These are phyloP conservation scores for Aspidiotus rigidus DNA, from an alignment of 2,888 invertebrate species.

Conservation along the genomic window DNA sequence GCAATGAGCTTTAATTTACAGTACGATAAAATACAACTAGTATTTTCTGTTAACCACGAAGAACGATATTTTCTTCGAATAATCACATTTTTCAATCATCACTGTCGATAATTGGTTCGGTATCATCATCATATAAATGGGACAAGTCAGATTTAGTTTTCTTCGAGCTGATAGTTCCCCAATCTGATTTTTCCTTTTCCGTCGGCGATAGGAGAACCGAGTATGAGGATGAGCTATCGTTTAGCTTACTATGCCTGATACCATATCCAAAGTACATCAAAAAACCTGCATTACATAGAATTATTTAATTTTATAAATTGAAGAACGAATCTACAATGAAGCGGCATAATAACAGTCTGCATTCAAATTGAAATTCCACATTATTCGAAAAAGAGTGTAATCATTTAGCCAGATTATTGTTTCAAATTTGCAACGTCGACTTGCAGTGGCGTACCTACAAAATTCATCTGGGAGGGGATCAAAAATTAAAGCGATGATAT, in stretches of 20 bases:
- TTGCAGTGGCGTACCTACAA: too few species aligned
- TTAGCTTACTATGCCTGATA: slow-evolving; percentile 74
- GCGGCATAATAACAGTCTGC: not conserved
- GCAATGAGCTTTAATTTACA: too few species aligned
- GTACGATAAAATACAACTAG: too few species aligned
- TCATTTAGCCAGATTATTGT: too few species aligned
- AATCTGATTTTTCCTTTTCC: slow-evolving; percentile 54
- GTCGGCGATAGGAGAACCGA: slow-evolving; percentile 57
- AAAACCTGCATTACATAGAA: slow-evolving; percentile 50
- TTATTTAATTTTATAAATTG: slow-evolving; percentile 38
- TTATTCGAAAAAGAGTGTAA: too few species aligned
- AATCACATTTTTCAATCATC: slow-evolving; percentile 30
- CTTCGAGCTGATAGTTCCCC: slow-evolving; percentile 46
- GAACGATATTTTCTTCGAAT: too few species aligned
- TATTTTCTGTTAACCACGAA: too few species aligned
- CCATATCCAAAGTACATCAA: slow-evolving; percentile 76
- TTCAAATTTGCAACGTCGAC: too few species aligned
- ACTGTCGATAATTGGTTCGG: slow-evolving; percentile 39
- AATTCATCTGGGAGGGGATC: too few species aligned
- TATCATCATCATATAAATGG: slow-evolving; percentile 37
- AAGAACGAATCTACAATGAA: not conserved
- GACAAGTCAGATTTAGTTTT: slow-evolving; percentile 35
- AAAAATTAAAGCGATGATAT: too few species aligned
- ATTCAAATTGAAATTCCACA: not conserved
- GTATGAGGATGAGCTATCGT: slow-evolving; percentile 52